Evolutionary conservation across 2,113 vertebrate species (phyloP).

Genomic region (Carettochelys insculpta): DNA sequence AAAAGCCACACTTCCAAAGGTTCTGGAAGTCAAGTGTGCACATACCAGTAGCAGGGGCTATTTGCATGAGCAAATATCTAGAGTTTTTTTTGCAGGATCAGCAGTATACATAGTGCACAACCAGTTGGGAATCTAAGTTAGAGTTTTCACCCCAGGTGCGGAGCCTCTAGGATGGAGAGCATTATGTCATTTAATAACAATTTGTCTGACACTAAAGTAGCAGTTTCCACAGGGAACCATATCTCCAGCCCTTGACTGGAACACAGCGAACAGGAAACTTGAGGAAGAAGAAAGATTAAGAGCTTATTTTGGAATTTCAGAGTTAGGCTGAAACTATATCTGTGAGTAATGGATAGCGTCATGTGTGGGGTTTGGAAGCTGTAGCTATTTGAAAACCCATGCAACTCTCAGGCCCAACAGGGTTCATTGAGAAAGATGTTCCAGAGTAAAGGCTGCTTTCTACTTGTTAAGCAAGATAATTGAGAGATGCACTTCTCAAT

Average conservation of each 20-base stretch:
- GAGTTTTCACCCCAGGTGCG: not conserved
- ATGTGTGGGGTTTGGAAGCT: not conserved
- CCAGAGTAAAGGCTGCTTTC: not conserved
- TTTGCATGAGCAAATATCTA: not conserved
- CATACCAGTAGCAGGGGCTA: not conserved
- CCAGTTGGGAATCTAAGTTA: slow-evolving; percentile 40
- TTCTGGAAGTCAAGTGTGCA: not conserved
- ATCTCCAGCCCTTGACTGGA: not conserved
- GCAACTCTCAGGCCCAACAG: not conserved
- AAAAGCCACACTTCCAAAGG: not conserved
- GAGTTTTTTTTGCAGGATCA: slow-evolving; percentile 7
- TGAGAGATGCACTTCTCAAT: not conserved
- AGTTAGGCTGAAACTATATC: not conserved
- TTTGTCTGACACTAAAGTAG: slow-evolving; percentile 24
- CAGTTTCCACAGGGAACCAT: slow-evolving; percentile 9
- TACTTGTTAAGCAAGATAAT: not conserved
- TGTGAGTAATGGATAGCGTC: not conserved
- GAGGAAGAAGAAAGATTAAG: not conserved
- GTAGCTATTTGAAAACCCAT: not conserved
- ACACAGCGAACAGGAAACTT: not conserved
- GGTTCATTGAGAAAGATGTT: not conserved
- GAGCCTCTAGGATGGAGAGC: not conserved
- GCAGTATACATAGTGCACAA: not conserved
- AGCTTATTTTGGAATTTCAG: slow-evolving; percentile 30
- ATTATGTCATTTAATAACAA: slow-evolving; percentile 59